phyloP scores from a whole-genome alignment of 2,797 vertebrate species.

The Phrynocephalus forsythii region DNA sequence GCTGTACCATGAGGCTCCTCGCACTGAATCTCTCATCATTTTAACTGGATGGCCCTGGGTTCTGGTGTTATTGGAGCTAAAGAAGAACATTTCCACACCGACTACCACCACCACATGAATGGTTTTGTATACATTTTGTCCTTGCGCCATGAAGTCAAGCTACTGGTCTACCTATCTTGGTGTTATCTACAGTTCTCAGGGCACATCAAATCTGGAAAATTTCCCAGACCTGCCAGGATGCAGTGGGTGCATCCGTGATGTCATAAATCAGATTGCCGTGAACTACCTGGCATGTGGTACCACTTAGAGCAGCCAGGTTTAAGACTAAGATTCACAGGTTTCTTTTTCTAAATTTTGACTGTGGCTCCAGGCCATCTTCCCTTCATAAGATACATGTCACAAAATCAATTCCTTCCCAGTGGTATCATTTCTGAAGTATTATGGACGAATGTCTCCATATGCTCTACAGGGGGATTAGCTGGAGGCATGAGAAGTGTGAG shows the following conservation, averaged over 20 bases:
- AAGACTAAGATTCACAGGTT: conserved; percentile 7
- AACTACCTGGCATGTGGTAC: background rate
- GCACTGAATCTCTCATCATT: background rate
- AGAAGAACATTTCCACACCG: background rate
- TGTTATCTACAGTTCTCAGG: background rate
- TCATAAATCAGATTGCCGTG: no score
- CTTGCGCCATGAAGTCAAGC: background rate
- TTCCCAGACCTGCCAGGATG: background rate
- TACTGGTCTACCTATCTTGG: background rate
- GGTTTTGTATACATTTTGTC: background rate
- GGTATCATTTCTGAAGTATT: conserved; percentile 53
- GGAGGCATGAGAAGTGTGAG: background rate
- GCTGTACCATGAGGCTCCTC: no score
- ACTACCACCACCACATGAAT: background rate
- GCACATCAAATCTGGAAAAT: no score
- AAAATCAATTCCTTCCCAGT: conserved; percentile 40
- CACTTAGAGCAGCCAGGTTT: no score
- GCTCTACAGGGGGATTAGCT: conserved; percentile 33
- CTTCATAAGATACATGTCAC: conserved; percentile 13
- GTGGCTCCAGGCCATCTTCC: conserved; percentile 16
- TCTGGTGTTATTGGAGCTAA: background rate
- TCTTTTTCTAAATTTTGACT: background rate
- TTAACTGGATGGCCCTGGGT: background rate
- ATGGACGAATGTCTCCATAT: conserved; percentile 43
- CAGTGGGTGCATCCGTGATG: background rate